phyloP scores from a whole-genome alignment of 2,888 invertebrate species.

The Drosophila mercatorum region DNA sequence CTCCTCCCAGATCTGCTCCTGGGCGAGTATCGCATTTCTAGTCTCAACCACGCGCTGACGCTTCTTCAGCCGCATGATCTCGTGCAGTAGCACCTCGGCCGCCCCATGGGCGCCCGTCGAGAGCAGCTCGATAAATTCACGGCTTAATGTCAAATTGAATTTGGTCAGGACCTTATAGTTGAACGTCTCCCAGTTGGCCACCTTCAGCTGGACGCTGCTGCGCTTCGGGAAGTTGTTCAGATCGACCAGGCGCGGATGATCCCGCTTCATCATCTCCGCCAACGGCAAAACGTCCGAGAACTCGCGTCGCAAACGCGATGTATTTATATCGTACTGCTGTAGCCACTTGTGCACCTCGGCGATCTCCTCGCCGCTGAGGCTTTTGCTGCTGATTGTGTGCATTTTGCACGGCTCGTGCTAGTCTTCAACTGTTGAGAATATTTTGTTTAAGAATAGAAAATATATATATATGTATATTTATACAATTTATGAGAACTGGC shows the following conservation, averaged over 20 bases:
- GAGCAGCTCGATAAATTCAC: conserved; percentile 87
- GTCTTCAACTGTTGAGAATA: not conserved
- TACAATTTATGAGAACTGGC: not conserved
- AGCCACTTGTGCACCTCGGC: conserved; percentile 65
- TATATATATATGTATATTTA: conserved; percentile 4
- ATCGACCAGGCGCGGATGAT: conserved; percentile 90
- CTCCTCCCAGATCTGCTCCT: conserved; percentile 75
- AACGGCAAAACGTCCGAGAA: conserved; percentile 89
- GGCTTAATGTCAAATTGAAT: conserved; percentile 82
- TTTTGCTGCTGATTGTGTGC: conserved; percentile 54
- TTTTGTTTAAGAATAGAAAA: conserved; percentile 3
- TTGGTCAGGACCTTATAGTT: conserved; percentile 90
- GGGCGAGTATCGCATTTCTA: conserved; percentile 57
- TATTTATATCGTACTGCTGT: conserved; percentile 46
- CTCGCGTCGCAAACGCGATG: conserved; percentile 87
- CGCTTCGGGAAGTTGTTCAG: conserved; percentile 91
- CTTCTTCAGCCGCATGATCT: conserved; percentile 69
- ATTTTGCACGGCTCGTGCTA: conserved; percentile 24
- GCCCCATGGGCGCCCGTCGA: conserved; percentile 87
- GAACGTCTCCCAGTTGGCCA: conserved; percentile 92
- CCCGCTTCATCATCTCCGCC: conserved; percentile 89
- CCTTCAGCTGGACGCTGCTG: conserved; percentile 89
- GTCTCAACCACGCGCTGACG: conserved; percentile 49
- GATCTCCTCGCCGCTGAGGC: conserved; percentile 50
- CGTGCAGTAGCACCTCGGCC: conserved; percentile 88